A percentile compares a stretch with the other conserved stretches of the same genome.
phyloP scores from a whole-genome alignment of 2,113 vertebrate genomes.

The Lepus timidus region DNA sequence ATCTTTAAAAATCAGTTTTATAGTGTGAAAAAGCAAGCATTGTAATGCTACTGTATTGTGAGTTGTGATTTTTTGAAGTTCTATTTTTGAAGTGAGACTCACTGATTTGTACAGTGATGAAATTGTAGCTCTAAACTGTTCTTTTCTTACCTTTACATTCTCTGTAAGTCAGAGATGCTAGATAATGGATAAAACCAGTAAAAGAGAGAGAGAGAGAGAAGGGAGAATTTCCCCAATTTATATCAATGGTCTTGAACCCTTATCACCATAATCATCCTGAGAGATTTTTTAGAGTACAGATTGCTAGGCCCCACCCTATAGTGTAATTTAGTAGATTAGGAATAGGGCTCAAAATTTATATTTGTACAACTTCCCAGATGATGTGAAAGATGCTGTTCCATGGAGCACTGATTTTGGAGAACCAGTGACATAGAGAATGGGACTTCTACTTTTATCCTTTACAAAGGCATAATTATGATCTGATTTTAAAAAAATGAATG shows the following conservation, averaged over 20 bases:
- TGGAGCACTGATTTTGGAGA: background rate
- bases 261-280: background rate
- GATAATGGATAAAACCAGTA: background rate
- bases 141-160: background rate
- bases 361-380: background rate
- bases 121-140: background rate
- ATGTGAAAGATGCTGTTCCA: background rate
- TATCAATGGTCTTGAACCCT: background rate
- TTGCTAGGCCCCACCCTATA: background rate
- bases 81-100: background rate
- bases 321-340: background rate
- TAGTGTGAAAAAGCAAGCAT: slow-evolving; percentile 18
- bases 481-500: background rate
- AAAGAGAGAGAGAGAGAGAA: background rate
- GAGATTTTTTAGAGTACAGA: background rate
- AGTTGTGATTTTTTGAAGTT: background rate
- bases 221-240: background rate
- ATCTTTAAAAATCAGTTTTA: background rate
- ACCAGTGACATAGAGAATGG: background rate
- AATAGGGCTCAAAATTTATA: background rate
- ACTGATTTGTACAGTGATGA: background rate
- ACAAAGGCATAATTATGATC: background rate
- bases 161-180: background rate
- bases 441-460: background rate
- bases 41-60: background rate